Conservation (phyloP, 2,797 vertebrate species). For the Mus spretus region DNA sequence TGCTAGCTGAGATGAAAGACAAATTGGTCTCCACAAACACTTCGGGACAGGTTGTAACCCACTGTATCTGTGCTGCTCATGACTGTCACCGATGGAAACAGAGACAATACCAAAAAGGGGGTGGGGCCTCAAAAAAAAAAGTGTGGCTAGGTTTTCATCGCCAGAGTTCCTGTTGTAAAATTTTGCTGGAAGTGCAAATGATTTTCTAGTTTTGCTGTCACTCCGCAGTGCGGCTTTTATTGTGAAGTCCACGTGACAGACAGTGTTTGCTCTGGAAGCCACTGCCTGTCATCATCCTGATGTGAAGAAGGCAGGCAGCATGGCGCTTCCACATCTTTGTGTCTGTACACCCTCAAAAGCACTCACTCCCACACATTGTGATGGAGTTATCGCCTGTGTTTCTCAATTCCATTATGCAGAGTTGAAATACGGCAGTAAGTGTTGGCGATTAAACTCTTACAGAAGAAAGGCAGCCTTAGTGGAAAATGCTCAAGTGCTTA, state of each 20-base stretch:
- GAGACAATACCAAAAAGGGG: not conserved
- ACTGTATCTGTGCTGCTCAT: not conserved
- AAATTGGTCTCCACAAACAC: constrained; percentile 20
- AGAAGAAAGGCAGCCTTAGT: not conserved
- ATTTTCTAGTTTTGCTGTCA: not conserved
- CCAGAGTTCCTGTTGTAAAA: not conserved
- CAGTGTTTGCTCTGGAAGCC: not conserved
- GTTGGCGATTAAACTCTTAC: not conserved
- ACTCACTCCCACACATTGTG: not conserved
- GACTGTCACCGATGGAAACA: not conserved
- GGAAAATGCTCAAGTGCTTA: not conserved
- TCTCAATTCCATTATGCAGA: not conserved
- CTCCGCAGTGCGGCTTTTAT: not conserved
- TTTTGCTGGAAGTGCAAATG: not conserved
- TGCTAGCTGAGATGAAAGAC: constrained; percentile 37
- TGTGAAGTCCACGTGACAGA: not conserved
- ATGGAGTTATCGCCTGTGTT: not conserved
- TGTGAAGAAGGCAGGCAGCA: not conserved
- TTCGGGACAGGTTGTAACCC: not conserved
- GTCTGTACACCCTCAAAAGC: not conserved
- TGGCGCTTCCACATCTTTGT: not conserved
- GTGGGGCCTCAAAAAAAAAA: not conserved
- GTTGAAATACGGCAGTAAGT: not conserved
- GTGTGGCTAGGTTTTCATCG: not conserved
- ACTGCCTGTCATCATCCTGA: too few species aligned